Evolutionary conservation across 2,797 vertebrate species (phyloP), one percentile per base, ranked within the genome.

Genomic region (Antennarius maculatus): DNA sequence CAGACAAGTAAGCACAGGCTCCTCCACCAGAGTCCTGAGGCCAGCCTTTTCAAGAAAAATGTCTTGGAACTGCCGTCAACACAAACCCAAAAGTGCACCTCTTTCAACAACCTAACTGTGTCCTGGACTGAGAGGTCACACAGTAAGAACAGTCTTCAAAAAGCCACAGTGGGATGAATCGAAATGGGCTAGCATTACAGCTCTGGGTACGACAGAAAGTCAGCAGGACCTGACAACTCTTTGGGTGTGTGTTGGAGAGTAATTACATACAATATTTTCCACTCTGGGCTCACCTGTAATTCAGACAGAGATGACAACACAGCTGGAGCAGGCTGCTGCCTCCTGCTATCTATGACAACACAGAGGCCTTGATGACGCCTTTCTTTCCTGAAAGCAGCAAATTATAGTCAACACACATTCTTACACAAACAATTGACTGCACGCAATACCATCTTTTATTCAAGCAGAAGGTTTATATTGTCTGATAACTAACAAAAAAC

Each of bases 311-410:
- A 93, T 72, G 89, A 92, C 85, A 93, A 90, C 61, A 96, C 87
- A 42, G 80, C 80, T 52, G 91, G 77, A 63, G 79, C n/a, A 3
- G 92, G 85, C 57, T 84, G 92, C 74, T 91, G 92, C 72, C 83
- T 92, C 74, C 95, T 94, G 62, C 91, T 73, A 70, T 96, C 95
- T 68, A 95, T 89, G 43, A 96, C 83, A 57, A 95, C 79, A 43
- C 93, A 91, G 39, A 96, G 83, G 31, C 95, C 95, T 65, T 90
- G 85, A 65, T 94, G 92, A 48, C 84, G 83, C 43, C 92, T 89
- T 79, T 95, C 95, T 67, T 92, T 94, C 87, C 95, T 96, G 75
- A 69, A 91, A 90, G 58, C 57, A 51, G 82, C 12, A 61, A 0
- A 37, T 60, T 48, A 66, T 16, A 65, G 50, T 86, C 49, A 80